Conservation (phyloP, 2,888 invertebrate species). For the Pheosia gnoma region DNA sequence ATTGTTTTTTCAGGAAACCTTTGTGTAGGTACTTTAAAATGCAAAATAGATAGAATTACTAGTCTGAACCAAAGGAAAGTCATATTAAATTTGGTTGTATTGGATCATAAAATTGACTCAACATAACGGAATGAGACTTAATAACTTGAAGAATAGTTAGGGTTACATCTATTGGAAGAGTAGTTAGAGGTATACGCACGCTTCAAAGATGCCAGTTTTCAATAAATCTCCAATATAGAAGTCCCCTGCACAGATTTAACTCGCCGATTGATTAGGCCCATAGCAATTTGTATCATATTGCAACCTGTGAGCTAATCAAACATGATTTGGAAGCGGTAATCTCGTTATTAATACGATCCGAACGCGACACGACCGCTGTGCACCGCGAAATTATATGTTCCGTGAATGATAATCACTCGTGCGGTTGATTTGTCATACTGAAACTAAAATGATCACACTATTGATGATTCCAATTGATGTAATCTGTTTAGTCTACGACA, state of each 20-base stretch:
- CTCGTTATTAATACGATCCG: constrained; percentile 57
- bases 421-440: constrained; percentile 60
- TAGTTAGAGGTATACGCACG: no score
- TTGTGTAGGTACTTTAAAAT: no score
- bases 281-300: constrained; percentile 15
- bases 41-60: no score
- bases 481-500: background rate
- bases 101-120: no score
- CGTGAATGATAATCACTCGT: constrained; percentile 60
- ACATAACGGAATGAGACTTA: no score
- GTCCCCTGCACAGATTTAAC: background rate
- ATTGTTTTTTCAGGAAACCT: no score
- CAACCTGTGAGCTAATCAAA: constrained; percentile 55
- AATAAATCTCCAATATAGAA: no score
- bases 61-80: no score
- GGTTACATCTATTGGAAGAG: no score
- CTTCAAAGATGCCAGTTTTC: no score
- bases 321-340: constrained; percentile 58
- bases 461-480: constrained; percentile 41
- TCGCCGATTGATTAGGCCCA: constrained; percentile 2
- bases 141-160: no score
- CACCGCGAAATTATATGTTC: constrained; percentile 67
- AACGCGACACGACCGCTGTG: constrained; percentile 50
- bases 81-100: no score
- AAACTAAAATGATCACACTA: constrained; percentile 12